Base-by-base conservation (phyloP, 2,888 invertebrate genomes). In the Cinara cedri region DNA sequence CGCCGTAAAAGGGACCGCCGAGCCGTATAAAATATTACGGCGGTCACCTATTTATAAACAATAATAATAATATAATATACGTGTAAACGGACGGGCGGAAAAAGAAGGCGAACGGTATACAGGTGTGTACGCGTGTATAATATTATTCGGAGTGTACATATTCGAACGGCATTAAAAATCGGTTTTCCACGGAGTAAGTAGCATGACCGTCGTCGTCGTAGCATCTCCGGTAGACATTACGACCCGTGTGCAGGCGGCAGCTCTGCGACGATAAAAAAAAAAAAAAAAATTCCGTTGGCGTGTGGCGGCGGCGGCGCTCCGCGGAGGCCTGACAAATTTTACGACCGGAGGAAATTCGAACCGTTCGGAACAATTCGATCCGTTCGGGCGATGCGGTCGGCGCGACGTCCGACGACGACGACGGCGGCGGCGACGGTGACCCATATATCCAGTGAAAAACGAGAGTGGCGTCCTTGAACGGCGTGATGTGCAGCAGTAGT, bases 381-480 rank as follows among this genome's bases (percentile, higher is more conserved):
- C 13, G 62, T 62, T 62, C 34, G 13, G 62, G 62, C n/a, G n/a
- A n/a, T 60, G 10, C n/a, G 13, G 6, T 34, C 34, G 34, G 26
- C 9, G 16, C 34, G 46, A 8, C 11, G 49, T 2, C 11, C 13
- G 14, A 9, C 11, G 10, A 3, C 14, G 49, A 4, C n/a, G n/a
- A 3, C 49, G 9, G 16, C 16, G 6, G 11, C 11, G 49, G 11
- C 19, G 24, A 21, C 72, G 55, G 55, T 75, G 75, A 76, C 66
- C 75, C 75, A 76, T 46, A 76, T 76, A 54, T 55, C 34, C 42
- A 9, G 24, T 65, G 75, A 24, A 76, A 76, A 76, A 24, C 57
- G 75, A 76, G 75, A 76, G 75, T 76, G 54, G 54, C 16, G 75
- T 55, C 65, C 75, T 66, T 66, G 55, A 66, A 76, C 42, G 42